phyloP scores from a whole-genome alignment of 1,140 invertebrate genomes.

The Anastrepha ludens region DNA sequence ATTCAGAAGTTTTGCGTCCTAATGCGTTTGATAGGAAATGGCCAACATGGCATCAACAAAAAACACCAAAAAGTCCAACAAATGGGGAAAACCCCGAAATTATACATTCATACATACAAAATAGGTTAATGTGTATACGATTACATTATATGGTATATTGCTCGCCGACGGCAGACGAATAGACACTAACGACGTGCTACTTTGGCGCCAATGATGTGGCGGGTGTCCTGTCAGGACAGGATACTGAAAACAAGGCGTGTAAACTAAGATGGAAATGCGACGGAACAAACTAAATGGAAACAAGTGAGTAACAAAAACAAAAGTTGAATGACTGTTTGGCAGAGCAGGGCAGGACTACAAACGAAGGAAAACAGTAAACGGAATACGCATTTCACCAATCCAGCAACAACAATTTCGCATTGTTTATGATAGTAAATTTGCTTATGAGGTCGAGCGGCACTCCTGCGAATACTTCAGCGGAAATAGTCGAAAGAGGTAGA shows the following conservation, averaged over 20 bases:
- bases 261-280: not conserved
- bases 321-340: slow-evolving; percentile 7
- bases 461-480: not conserved
- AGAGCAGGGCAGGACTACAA: not conserved
- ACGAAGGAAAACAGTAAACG: not conserved
- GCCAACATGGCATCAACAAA: too few relatives aligned
- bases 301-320: not conserved
- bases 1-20: too few relatives aligned
- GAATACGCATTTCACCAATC: not conserved
- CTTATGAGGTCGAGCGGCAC: not conserved
- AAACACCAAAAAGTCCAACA: not conserved
- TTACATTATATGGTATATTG: not conserved
- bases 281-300: not conserved
- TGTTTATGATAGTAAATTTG: slow-evolving; percentile 24
- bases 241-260: not conserved
- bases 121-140: not conserved
- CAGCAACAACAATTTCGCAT: slow-evolving; percentile 29
- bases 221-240: not conserved
- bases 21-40: too few relatives aligned
- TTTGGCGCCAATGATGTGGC: slow-evolving; percentile 22
- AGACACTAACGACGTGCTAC: not conserved
- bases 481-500: not conserved
- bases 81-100: not conserved
- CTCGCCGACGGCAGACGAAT: not conserved
- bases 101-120: not conserved